Base-by-base conservation (phyloP, 2,113 vertebrate genomes). In the Rhagologus leucostigma region DNA sequence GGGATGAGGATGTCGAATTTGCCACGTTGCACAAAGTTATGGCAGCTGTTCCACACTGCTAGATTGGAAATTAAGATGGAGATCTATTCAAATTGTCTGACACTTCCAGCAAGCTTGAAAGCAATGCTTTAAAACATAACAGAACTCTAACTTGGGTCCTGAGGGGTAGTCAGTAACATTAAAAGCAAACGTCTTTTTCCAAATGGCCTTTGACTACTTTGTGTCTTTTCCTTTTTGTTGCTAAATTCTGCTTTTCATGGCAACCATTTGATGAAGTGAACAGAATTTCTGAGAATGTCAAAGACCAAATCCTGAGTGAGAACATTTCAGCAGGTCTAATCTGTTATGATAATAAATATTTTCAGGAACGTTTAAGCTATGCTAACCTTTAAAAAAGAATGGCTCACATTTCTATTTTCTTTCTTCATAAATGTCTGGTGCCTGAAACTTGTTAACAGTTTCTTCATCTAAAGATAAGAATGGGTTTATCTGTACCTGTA, bases 11-110 rank as follows among this genome's bases (percentile, higher is more conserved):
- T 95, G 92, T 92, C 6, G 41, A 93, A 88, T 94, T 46, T 93
- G 90, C 95, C 80, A 84, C 50, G 23, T 87, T 95, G 96, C 86
- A 93, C 62, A 94, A 89, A 95, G 93, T 96, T 87, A 89, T 82
- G 94, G 96, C 95, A 97, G 92, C 92, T 95, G 94, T 96, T 97
- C 95, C 86, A 62, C 69, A 68, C 75, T 69, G 77, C 90, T 95
- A 86, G 76, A 86, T 90, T 90, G 79, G 90, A 94, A 96, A 92
- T 95, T 94, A 87, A 95, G 95, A 94, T 93, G 71, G 92, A 96
- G 94, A 93, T 96, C 92, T 96, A 92, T 87, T 96, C 92, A 95
- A 94, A 92, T 90, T 75, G 92, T 94, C 96, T 96, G 96, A 96
- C 92, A 90, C 92, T 95, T 93, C 35, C 79, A 96, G 68, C 90